These are phyloP conservation scores for Amblyopsis rosae DNA, from an alignment of 2,113 vertebrate genomes.

Conservation along the genomic window DNA sequence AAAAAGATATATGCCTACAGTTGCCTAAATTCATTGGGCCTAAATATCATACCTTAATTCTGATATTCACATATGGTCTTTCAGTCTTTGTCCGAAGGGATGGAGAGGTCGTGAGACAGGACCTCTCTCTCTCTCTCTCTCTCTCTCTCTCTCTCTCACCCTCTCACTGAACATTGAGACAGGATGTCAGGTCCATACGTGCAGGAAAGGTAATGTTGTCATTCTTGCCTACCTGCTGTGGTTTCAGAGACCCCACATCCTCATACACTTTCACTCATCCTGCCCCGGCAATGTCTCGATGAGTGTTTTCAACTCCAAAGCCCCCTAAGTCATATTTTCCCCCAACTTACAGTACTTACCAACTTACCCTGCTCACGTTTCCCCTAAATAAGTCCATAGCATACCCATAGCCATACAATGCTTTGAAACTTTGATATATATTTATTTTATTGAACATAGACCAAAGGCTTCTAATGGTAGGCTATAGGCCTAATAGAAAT, in stretches of 20 bases:
- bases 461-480: too few species aligned
- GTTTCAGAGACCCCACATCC: slow-evolving; percentile 75
- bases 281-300: slow-evolving; percentile 58
- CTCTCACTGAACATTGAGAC: slow-evolving; percentile 53
- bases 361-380: too few species aligned
- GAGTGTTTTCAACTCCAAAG: slow-evolving; percentile 53
- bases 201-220: slow-evolving; percentile 51
- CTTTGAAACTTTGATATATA: too few species aligned
- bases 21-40: not conserved
- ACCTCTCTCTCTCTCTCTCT: slow-evolving; percentile 10
- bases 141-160: slow-evolving; percentile 24
- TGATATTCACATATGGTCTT: not conserved
- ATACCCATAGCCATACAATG: too few species aligned
- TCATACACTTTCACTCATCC: slow-evolving; percentile 71
- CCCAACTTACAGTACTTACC: not conserved
- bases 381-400: too few species aligned
- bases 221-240: slow-evolving; percentile 69
- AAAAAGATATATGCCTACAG: not conserved
- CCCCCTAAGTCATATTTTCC: slow-evolving; percentile 28
- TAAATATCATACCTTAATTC: not conserved
- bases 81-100: too few species aligned
- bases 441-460: too few species aligned
- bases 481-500: too few species aligned
- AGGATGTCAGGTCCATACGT: slow-evolving; percentile 76
- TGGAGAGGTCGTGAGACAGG: too few species aligned